Base-by-base conservation (phyloP, 2,888 invertebrate genomes). In the Megaustenia siamemsis region DNA sequence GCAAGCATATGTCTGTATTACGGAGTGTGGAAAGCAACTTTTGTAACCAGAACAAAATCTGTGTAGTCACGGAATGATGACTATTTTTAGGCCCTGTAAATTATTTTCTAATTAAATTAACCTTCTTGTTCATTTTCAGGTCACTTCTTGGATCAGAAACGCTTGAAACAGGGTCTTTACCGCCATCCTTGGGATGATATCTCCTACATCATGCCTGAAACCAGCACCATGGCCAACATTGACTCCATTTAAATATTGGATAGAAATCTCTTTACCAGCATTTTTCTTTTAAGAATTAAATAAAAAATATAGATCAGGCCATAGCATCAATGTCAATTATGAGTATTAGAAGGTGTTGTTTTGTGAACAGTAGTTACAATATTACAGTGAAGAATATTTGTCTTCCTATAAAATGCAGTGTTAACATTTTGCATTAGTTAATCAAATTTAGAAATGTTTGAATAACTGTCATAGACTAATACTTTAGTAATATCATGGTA, bases 171-270 rank as follows among this genome's bases (percentile, higher is more conserved):
- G 95, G 99, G 99, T 12, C 95, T 99, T 6, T 99, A 99, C 95
- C 96, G 99, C 90, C 99, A 99, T 95, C 99, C 99, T 0, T 99
- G 99, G 99, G 99, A 99, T 94, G 99, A 99, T 94, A 99, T 99
- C 95, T 96, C 97, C 0, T 97, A 97, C 93, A 96, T 97, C 87
- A 95, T 97, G 93, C 97, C 97, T 8, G 97, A 97, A 40, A 76
- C 63, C 75, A 76, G 32, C 40, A 69, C 56, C 6, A 71, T 75
- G 40, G 69, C 76, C 63, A 82, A 82, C 75, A 43, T 75, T 4
- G 82, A 82, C 45, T 75, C 60, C 45, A 82, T 82, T 45, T 82
- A 82, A 75, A 45, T 4, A 15, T n/a, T 6, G 18, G 66, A 18
- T 28, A 24, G 32, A 45, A 32, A 28, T 4, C 21, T 56, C 56